Conservation (phyloP, 2,888 invertebrate species). For the Synergus gifuensis region DNA sequence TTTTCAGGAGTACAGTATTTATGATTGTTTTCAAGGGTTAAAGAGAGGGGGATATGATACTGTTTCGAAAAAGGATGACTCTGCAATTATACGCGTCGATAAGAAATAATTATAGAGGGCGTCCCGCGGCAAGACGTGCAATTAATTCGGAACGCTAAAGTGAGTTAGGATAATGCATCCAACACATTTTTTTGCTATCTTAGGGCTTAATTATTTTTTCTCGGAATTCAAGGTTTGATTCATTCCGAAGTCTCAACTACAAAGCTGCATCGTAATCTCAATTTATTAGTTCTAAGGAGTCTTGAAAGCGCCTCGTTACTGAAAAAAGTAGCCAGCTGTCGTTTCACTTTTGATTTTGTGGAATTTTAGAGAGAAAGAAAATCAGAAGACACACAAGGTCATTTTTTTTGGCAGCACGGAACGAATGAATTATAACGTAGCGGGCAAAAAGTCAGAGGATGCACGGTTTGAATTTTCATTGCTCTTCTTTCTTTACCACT, state of each 20-base stretch:
- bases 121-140: background rate
- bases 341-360: conserved; percentile 9
- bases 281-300: background rate
- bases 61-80: conserved; percentile 11
- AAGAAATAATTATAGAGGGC: conserved; percentile 20
- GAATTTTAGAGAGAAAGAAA: conserved; percentile 21
- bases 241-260: background rate
- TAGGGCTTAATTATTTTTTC: background rate
- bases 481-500: conserved; percentile 14
- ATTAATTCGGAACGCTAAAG: conserved; percentile 10
- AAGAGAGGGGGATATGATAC: background rate
- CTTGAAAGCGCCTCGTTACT: background rate
- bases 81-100: conserved; percentile 5
- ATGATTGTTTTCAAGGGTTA: conserved; percentile 5
- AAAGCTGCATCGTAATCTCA: background rate
- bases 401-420: conserved; percentile 23
- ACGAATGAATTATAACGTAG: conserved; percentile 34
- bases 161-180: conserved; percentile 5
- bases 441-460: conserved; percentile 24
- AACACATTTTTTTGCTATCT: background rate
- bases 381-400: conserved; percentile 4
- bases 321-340: background rate
- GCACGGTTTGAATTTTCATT: conserved; percentile 8
- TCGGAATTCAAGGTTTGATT: background rate
- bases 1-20: conserved; percentile 7